Conservation (phyloP, 2,888 invertebrate species). For the Trichogramma dendrolimi region DNA sequence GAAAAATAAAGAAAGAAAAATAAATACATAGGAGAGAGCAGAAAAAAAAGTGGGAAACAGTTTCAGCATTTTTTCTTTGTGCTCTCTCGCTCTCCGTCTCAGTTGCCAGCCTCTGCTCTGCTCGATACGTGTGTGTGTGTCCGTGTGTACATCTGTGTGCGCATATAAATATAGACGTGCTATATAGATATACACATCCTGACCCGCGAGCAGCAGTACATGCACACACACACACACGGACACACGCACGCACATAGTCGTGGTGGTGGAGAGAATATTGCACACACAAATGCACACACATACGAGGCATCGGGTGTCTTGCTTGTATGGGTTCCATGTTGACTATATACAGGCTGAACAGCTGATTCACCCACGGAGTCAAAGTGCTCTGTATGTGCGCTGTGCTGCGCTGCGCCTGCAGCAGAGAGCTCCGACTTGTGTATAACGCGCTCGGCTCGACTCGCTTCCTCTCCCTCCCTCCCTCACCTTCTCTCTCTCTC, state of each 20-base stretch:
- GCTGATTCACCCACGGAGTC: constrained; percentile 15
- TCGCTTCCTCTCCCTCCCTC: constrained; percentile 1
- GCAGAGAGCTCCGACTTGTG: constrained; percentile 6
- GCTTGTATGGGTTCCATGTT: constrained; percentile 15
- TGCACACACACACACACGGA: too few species aligned
- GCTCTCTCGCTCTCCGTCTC: constrained; percentile 2
- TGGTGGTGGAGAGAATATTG: background rate
- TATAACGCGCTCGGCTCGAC: background rate
- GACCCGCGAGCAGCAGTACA: too few species aligned
- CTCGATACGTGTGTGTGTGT: background rate
- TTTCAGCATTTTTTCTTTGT: constrained; percentile 9
- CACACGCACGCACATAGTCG: background rate
- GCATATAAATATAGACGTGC: background rate
- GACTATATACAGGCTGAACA: constrained; percentile 20
- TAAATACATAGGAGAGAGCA: background rate
- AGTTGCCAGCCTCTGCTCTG: background rate
- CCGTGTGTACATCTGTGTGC: background rate
- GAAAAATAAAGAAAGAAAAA: constrained; percentile 8
- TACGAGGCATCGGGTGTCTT: background rate
- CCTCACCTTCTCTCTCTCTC: background rate
- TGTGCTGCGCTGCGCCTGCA: background rate
- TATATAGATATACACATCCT: too few species aligned
- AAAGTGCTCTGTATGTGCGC: background rate
- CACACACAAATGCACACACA: too few species aligned
- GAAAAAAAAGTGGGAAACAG: too few species aligned